Percentiles rank a stretch among this genome's conserved stretches.
Conservation (phyloP, 92 coral and sea anemone genomes). For the Umimayanthus chanpuru region DNA sequence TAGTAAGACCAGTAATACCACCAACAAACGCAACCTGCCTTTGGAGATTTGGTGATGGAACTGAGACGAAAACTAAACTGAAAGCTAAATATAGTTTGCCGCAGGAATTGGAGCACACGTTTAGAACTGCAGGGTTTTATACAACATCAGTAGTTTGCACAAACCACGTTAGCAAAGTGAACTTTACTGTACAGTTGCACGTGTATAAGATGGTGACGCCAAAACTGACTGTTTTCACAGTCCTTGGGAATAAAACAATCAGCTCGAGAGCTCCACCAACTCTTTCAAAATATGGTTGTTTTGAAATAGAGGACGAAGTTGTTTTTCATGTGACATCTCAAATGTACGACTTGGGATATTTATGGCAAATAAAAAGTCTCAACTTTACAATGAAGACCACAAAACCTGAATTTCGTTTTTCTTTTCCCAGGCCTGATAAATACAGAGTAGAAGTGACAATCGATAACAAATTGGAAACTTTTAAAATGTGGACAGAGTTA, state of each 20-base stretch:
- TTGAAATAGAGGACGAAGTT: constrained; percentile 25
- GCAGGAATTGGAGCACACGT: constrained; percentile 29
- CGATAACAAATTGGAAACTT: constrained; percentile 10
- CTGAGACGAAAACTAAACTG: not conserved
- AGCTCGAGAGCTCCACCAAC: constrained; percentile 7
- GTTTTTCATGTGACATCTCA: constrained; percentile 25
- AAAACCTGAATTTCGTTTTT: not conserved
- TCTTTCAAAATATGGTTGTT: not conserved
- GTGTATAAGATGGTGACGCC: constrained; percentile 64
- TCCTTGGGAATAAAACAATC: not conserved
- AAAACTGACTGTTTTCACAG: constrained; percentile 31
- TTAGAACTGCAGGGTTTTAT: constrained; percentile 53
- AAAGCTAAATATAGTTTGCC: not conserved
- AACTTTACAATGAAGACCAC: constrained; percentile 1
- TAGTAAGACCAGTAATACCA: not conserved
- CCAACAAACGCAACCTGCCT: constrained; percentile 69
- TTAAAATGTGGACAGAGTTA: constrained; percentile 4
- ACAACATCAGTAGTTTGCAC: constrained; percentile 53
- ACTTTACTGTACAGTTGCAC: constrained; percentile 42
- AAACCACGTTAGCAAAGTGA: constrained; percentile 61
- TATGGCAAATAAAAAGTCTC: constrained; percentile 29
- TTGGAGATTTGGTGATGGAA: constrained; percentile 79
- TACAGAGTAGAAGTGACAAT: constrained; percentile 20
- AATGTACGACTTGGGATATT: constrained; percentile 24
- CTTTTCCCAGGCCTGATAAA: constrained; percentile 24